Percentiles rank a stretch among this genome's conserved stretches.
Evolutionary conservation across 30 jellyfish, hydroid and myxozoan genomes (phyloP).

Genomic region (Mastigias papua): DNA sequence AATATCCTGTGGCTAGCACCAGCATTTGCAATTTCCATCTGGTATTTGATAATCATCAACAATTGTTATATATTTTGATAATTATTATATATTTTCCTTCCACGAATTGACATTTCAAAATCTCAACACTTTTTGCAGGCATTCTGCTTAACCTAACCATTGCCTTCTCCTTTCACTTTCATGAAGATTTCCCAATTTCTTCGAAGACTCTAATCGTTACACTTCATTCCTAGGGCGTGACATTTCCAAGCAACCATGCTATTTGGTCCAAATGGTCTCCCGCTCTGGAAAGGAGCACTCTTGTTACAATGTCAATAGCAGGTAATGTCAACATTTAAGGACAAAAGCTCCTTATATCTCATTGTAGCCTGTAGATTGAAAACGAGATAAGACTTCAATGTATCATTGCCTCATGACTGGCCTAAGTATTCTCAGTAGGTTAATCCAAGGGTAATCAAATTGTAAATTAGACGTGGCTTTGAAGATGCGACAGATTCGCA

Average conservation of each 20-base stretch:
- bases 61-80: no score
- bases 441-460: neutral
- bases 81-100: no score
- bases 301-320: constrained; percentile 96
- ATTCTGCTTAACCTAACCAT: no score
- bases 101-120: no score
- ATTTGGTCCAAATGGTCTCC: constrained; percentile 99
- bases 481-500: neutral
- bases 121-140: no score
- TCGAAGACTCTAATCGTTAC: neutral
- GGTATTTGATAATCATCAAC: no score
- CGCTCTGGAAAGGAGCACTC: constrained; percentile 92
- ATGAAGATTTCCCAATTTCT: no score
- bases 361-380: neutral
- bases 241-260: constrained; percentile 94
- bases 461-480: neutral
- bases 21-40: no score
- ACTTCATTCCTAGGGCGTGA: constrained; percentile 75
- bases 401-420: neutral
- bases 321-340: constrained; percentile 32
- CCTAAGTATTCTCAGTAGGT: neutral
- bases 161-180: neutral
- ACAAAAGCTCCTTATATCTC: neutral
- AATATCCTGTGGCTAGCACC: no score
- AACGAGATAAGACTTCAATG: neutral